Evolutionary conservation across 2,888 invertebrate species (phyloP).

Genomic region (Xanthia icteritia): DNA sequence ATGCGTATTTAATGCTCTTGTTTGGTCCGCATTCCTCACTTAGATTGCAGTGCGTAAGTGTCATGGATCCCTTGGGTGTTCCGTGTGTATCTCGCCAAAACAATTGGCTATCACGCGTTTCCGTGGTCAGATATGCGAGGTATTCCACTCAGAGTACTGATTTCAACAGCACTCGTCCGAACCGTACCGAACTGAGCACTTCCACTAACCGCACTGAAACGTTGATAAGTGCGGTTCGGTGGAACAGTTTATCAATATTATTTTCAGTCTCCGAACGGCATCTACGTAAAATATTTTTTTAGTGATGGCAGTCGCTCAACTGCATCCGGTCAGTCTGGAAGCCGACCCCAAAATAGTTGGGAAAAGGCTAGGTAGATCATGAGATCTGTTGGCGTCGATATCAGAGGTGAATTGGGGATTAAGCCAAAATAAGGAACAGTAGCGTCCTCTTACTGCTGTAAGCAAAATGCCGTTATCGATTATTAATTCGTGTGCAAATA

Average conservation of each 20-base stretch:
- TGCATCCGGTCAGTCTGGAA: neutral
- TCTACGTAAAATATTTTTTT: too few species aligned
- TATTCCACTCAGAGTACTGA: too few species aligned
- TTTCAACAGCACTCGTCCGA: too few species aligned
- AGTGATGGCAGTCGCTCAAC: too few species aligned
- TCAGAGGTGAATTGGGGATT: neutral
- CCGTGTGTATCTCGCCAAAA: neutral
- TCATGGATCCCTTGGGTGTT: constrained; percentile 31
- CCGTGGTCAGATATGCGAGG: neutral
- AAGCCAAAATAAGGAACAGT: neutral
- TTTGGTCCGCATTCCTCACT: constrained; percentile 57
- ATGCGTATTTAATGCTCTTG: constrained; percentile 68
- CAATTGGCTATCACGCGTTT: neutral
- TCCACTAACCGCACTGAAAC: too few species aligned
- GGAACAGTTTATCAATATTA: too few species aligned
- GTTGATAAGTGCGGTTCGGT: too few species aligned
- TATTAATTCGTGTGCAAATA: neutral
- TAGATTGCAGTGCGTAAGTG: constrained; percentile 42
- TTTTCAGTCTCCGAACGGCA: too few species aligned
- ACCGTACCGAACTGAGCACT: too few species aligned
- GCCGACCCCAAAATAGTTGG: neutral
- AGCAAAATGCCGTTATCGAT: neutral
- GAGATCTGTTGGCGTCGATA: neutral
- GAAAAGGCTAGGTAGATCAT: neutral
- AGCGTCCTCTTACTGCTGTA: neutral